Evolutionary conservation across 2,797 vertebrate genomes (phyloP), one percentile per base, ranked within the genome.

Genomic region (Pterois miles): DNA sequence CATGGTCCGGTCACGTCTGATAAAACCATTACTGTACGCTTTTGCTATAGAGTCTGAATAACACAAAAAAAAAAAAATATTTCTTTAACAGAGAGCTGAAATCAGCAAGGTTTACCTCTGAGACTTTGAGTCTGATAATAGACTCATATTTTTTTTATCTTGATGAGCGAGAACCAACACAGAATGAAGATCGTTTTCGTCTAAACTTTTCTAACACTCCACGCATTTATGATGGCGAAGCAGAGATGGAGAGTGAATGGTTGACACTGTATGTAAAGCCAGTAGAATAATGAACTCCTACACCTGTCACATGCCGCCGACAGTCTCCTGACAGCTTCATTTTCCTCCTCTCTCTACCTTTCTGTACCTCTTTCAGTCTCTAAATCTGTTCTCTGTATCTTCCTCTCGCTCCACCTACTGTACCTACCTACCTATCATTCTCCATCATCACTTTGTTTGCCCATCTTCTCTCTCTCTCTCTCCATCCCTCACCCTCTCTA

Each of bases 221-320:
- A 72, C 62, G 29, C 13, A 59, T 36, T 63, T 34, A 31, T 63
- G 54, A 25, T 4, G 1, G 27, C 12, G 20, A 54, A 52, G 29
- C 23, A 71, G 59, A 76, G 43, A 59, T 18, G 18, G 57, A 23
- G 8, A 23, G 65, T 46, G 65, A 73, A 36, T 33, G 63, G 29
- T 18, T 46, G 74, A 64, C n/a, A 29, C 14, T 64, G 27, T 53
- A 70, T 76, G 59, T 43, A 46, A 62, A 81, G 65, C 6, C 40
- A 18, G 67, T 23, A 22, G 70, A 75, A 76, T 78, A 86, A 87
- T 86, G 40, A 83, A 78, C 74, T 84, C 50, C 75, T 75, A 23
- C 74, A 76, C 13, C 71, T 84, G 82, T 77, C 78, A 74, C 65
- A 71, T 23, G 68, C 70, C 22, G 71, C 69, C 65, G 78, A 77